These are phyloP conservation scores for Charanyca ferruginea DNA, from an alignment of 2,888 invertebrate species.

Conservation along the genomic window DNA sequence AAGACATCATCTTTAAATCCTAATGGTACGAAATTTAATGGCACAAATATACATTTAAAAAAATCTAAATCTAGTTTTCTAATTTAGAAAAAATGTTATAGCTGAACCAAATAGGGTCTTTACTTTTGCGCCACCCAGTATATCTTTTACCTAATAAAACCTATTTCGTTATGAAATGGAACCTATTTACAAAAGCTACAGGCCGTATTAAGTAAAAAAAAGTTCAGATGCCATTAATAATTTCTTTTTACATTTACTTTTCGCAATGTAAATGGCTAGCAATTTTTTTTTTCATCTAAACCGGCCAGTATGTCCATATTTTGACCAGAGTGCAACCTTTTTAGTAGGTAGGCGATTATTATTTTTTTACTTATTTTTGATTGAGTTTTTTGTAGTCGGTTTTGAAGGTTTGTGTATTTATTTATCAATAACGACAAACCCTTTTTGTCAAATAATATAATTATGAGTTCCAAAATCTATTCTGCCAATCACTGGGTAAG, in stretches of 20 bases:
- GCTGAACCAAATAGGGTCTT: too few relatives aligned
- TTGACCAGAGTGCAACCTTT: neutral
- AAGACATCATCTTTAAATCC: too few relatives aligned
- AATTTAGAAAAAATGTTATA: too few relatives aligned
- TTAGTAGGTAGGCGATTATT: neutral
- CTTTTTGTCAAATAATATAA: too few relatives aligned
- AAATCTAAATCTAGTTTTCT: too few relatives aligned
- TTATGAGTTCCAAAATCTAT: too few relatives aligned
- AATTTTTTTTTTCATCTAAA: neutral
- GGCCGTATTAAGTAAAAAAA: neutral
- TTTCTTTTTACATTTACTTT: slow-evolving; percentile 6
- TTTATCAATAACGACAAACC: too few relatives aligned
- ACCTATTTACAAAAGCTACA: neutral
- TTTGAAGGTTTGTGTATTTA: too few relatives aligned
- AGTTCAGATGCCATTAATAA: slow-evolving; percentile 10
- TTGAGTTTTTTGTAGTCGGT: neutral
- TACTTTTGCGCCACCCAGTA: too few relatives aligned
- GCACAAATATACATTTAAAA: too few relatives aligned
- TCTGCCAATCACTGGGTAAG: too few relatives aligned
- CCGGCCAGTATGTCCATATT: neutral
- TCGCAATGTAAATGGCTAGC: neutral
- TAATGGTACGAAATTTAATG: too few relatives aligned
- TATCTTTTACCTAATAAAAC: neutral
- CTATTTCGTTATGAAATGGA: neutral
- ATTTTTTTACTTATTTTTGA: neutral